Evolutionary conservation across 2,797 vertebrate genomes (phyloP).

Genomic region (Alectoris magna): DNA sequence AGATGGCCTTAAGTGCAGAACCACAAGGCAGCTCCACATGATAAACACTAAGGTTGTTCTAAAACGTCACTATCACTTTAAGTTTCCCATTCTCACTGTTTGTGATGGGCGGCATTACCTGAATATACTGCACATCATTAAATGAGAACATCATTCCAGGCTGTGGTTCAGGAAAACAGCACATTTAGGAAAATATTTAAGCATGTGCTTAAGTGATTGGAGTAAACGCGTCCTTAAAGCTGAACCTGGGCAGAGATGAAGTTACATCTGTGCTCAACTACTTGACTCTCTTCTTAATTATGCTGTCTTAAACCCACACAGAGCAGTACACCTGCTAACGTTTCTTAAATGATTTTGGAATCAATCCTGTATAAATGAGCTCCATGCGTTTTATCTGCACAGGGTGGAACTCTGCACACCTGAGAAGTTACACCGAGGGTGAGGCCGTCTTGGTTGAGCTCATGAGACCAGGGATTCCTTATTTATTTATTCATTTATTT

Average conservation of each 20-base stretch:
- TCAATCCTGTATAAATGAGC: neutral
- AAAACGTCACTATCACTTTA: neutral
- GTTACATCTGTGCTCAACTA: constrained; percentile 46
- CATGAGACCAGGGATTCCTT: neutral
- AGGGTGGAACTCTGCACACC: neutral
- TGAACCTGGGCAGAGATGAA: neutral
- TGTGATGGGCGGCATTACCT: constrained; percentile 1
- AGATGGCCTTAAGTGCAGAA: neutral
- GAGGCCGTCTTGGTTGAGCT: neutral
- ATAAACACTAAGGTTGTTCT: neutral
- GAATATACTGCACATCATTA: constrained; percentile 22
- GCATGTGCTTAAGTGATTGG: constrained; percentile 5
- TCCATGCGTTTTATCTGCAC: neutral
- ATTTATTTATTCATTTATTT: neutral
- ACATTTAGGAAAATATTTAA: constrained; percentile 18
- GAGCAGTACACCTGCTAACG: constrained; percentile 4
- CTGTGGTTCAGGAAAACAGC: constrained; percentile 1
- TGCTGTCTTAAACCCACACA: neutral
- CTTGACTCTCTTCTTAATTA: constrained; percentile 37
- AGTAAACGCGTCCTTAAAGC: constrained; percentile 41
- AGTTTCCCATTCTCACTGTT: neutral
- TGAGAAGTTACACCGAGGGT: neutral
- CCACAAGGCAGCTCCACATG: neutral
- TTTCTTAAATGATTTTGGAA: constrained; percentile 30
- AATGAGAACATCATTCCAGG: neutral